A percentile compares a stretch with the other conserved stretches of the same genome.
These are phyloP conservation scores for Podilymbus podiceps DNA, from an alignment of 2,113 vertebrate species.

Conservation along the genomic window DNA sequence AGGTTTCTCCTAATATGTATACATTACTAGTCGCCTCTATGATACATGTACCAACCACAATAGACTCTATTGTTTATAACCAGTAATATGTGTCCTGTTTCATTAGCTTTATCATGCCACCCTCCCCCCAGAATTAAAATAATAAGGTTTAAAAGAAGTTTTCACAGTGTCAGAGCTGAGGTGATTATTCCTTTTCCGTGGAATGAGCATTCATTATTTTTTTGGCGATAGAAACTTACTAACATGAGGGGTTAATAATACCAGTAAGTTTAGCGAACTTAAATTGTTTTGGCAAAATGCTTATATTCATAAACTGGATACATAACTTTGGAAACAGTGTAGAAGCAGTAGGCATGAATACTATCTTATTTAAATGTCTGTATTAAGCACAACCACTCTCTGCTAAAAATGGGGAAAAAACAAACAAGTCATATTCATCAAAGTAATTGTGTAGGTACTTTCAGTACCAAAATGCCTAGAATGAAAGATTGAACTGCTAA, in stretches of 20 bases:
- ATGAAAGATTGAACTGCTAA: slow-evolving; percentile 99
- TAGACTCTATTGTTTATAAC: slow-evolving; percentile 65
- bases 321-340: slow-evolving; percentile 70
- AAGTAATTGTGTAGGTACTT: slow-evolving; percentile 99
- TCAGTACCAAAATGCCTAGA: slow-evolving; percentile 90
- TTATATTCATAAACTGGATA: slow-evolving; percentile 53
- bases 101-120: slow-evolving; percentile 30
- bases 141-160: slow-evolving; percentile 47
- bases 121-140: neutral
- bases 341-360: slow-evolving; percentile 74
- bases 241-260: slow-evolving; percentile 29
- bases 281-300: slow-evolving; percentile 59
- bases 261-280: slow-evolving; percentile 33
- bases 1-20: slow-evolving; percentile 61
- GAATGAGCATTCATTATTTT: slow-evolving; percentile 14
- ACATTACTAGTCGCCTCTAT: slow-evolving; percentile 43
- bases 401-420: slow-evolving; percentile 86
- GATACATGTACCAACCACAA: slow-evolving; percentile 47
- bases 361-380: slow-evolving; percentile 86
- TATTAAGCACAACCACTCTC: slow-evolving; percentile 85
- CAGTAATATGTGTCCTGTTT: slow-evolving; percentile 33
- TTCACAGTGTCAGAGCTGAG: slow-evolving; percentile 52
- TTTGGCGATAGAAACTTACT: slow-evolving; percentile 37
- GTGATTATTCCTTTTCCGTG: slow-evolving; percentile 49
- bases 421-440: slow-evolving; percentile 99